Evolutionary conservation across 64 coral and sea anemone genomes (phyloP).

Genomic region (Dendrophyllia cribrosa): DNA sequence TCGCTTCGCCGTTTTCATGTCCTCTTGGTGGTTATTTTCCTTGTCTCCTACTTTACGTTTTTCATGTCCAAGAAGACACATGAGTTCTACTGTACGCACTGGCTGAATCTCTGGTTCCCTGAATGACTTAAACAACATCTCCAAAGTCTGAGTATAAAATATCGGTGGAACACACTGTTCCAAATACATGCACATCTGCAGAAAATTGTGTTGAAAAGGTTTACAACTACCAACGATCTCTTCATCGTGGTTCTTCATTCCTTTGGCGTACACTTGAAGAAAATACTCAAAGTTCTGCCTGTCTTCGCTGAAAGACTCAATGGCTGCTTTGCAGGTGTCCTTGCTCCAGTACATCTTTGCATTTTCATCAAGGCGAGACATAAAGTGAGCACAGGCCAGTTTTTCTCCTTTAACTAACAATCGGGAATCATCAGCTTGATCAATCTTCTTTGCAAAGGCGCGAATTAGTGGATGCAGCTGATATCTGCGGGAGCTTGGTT

Average conservation of each 20-base stretch:
- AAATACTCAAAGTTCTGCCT: slow-evolving; percentile 40
- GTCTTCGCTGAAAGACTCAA: slow-evolving; percentile 15
- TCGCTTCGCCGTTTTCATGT: neutral
- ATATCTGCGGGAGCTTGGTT: slow-evolving; percentile 1
- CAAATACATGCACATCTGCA: neutral
- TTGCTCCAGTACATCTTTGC: neutral
- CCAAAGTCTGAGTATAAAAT: slow-evolving; percentile 3
- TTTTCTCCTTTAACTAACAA: neutral
- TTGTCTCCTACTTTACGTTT: slow-evolving; percentile 1
- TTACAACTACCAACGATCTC: neutral
- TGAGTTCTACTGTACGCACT: neutral
- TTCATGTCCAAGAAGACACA: slow-evolving; percentile 54
- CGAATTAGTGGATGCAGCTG: slow-evolving; percentile 38
- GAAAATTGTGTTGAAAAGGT: neutral
- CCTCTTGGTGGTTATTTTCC: slow-evolving; percentile 8
- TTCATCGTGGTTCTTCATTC: neutral
- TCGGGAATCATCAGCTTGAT: neutral
- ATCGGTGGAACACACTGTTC: slow-evolving; percentile 30
- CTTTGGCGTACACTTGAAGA: neutral
- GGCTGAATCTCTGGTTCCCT: neutral
- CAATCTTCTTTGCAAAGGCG: slow-evolving; percentile 25
- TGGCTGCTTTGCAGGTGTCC: slow-evolving; percentile 42
- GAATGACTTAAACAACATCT: neutral
- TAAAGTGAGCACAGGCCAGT: slow-evolving; percentile 17
- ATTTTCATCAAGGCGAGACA: neutral